Percentiles rank a stretch among this genome's conserved stretches.
These are phyloP conservation scores for Phanerotoma sp. DNA, from an alignment of 2,888 invertebrate genomes.

Conservation along the genomic window DNA sequence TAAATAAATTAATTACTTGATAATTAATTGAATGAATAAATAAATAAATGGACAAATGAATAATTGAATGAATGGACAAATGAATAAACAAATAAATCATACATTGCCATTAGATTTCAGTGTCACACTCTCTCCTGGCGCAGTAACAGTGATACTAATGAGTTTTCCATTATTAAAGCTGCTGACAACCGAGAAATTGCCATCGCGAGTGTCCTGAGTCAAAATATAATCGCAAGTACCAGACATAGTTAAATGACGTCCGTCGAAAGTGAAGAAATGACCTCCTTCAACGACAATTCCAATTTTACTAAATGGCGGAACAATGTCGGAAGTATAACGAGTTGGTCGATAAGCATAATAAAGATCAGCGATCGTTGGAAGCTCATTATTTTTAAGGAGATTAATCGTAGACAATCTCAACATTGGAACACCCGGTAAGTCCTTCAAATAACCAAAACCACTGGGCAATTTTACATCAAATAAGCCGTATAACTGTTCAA, in stretches of 20 bases:
- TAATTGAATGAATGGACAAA: background rate
- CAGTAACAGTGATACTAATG: slow-evolving; percentile 69
- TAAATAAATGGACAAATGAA: background rate
- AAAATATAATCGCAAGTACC: slow-evolving; percentile 84
- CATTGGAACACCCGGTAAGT: slow-evolving; percentile 62
- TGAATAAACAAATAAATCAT: slow-evolving; percentile 3
- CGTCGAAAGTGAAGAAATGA: slow-evolving; percentile 88
- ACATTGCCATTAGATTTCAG: slow-evolving; percentile 65
- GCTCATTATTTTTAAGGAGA: slow-evolving; percentile 64
- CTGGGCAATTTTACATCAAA: slow-evolving; percentile 54
- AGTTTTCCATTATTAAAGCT: slow-evolving; percentile 72
- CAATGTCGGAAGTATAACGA: slow-evolving; percentile 61
- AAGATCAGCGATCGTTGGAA: slow-evolving; percentile 61
- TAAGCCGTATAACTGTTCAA: slow-evolving; percentile 50
- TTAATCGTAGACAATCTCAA: slow-evolving; percentile 65
- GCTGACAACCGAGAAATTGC: slow-evolving; percentile 80
- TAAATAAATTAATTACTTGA: background rate
- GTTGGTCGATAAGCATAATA: slow-evolving; percentile 61
- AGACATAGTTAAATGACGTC: slow-evolving; percentile 75
- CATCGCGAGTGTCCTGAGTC: slow-evolving; percentile 79
- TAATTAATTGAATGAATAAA: background rate
- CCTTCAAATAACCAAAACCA: slow-evolving; percentile 53
- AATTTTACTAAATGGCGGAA: slow-evolving; percentile 64
- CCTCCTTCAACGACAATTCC: slow-evolving; percentile 77
- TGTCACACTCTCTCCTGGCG: slow-evolving; percentile 66